phyloP scores from a whole-genome alignment of 2,113 vertebrate species.

The Chunga burmeisteri region DNA sequence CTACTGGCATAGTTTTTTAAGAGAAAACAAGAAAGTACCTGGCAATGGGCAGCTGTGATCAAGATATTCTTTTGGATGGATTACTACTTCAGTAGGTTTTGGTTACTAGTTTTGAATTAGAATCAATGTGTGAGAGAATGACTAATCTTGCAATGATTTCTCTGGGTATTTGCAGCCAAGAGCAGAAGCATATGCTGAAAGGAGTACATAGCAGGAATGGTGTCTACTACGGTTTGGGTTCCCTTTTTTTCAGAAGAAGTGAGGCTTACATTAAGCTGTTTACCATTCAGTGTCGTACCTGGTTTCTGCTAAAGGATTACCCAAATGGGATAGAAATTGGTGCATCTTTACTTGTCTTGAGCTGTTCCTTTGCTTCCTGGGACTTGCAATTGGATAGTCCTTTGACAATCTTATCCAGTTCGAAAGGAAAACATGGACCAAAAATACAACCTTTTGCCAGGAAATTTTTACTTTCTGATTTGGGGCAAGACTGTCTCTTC shows the following conservation, averaged over 20 bases:
- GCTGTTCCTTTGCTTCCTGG: not conserved
- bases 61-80: not conserved
- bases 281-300: not conserved
- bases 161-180: slow-evolving; percentile 8
- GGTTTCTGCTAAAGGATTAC: not conserved
- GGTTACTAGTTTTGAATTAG: not conserved
- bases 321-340: not conserved
- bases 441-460: not conserved
- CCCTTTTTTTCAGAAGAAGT: not conserved
- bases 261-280: not conserved
- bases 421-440: not conserved
- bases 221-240: not conserved
- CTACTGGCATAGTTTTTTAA: not conserved
- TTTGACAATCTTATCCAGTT: not conserved
- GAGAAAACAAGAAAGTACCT: not conserved
- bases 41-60: not conserved
- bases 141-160: slow-evolving; percentile 12
- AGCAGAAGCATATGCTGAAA: not conserved
- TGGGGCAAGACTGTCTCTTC: not conserved
- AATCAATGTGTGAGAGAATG: not conserved
- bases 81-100: slow-evolving; percentile 2
- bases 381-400: not conserved
- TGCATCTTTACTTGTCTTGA: not conserved
- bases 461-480: not conserved
- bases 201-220: not conserved